Conservation (phyloP, 2,113 vertebrate genomes). For the Tragelaphus imberbis region DNA sequence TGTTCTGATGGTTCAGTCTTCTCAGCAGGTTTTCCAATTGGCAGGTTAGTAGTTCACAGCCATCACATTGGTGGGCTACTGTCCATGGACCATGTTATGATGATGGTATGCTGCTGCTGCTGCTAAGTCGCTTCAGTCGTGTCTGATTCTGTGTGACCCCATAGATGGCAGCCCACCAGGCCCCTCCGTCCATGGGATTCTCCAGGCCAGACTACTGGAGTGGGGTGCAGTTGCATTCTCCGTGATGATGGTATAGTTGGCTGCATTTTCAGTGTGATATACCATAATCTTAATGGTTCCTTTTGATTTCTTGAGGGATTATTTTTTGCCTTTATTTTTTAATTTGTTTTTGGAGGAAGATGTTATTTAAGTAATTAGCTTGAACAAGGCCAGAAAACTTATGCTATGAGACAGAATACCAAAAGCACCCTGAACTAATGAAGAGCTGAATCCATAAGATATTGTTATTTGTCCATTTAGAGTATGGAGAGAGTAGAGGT, state of each 20-base stretch:
- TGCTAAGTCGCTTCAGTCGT: too few relatives aligned
- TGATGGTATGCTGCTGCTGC: too few relatives aligned
- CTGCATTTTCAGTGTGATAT: background rate
- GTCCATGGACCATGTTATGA: background rate
- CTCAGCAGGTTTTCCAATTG: background rate
- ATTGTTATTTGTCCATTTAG: background rate
- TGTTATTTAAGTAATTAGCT: background rate
- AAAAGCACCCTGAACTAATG: background rate
- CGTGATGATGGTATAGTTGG: background rate
- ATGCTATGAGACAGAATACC: background rate
- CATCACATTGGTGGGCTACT: background rate
- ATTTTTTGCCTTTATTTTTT: background rate
- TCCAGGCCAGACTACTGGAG: too few relatives aligned
- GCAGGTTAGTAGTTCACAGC: fast-evolving
- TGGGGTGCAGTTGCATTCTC: too few relatives aligned
- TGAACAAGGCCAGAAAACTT: background rate
- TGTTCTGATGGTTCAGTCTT: background rate
- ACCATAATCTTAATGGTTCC: background rate
- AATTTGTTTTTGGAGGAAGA: background rate
- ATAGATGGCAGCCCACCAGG: too few relatives aligned
- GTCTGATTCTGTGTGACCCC: too few relatives aligned
- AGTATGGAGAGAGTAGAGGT: background rate
- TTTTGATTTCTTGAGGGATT: background rate
- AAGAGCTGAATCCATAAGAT: background rate
- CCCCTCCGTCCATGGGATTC: too few relatives aligned